These are phyloP conservation scores for Cotesia vestalis DNA, from an alignment of 1,140 invertebrate genomes.

Conservation along the genomic window DNA sequence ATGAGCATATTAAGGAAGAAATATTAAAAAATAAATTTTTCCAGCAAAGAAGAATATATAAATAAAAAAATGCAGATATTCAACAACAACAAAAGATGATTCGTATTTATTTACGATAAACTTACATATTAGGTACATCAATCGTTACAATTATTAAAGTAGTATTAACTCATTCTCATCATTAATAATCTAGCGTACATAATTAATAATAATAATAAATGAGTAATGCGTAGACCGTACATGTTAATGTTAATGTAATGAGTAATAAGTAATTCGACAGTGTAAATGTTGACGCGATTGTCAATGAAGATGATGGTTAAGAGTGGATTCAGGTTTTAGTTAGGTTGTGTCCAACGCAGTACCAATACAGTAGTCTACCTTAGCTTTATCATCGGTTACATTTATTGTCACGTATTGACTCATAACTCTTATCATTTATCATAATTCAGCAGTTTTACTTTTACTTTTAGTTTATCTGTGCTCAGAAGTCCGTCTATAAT, in stretches of 20 bases:
- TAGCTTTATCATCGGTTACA: constrained; percentile 6
- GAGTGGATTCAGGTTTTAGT: neutral
- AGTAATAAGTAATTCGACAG: neutral
- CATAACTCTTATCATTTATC: too few species aligned
- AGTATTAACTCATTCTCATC: constrained; percentile 18
- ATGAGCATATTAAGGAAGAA: too few species aligned
- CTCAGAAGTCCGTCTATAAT: neutral
- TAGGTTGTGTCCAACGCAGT: neutral
- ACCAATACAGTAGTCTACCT: too few species aligned
- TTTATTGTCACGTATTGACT: neutral
- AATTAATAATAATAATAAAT: neutral
- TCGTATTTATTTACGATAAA: constrained; percentile 36
- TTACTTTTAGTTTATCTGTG: too few species aligned
- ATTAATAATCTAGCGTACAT: constrained; percentile 2
- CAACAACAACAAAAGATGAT: constrained; percentile 38
- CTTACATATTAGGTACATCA: constrained; percentile 35
- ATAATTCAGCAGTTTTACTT: too few species aligned
- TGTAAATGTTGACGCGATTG: constrained; percentile 27
- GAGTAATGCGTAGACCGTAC: neutral
- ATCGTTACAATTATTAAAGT: constrained; percentile 32
- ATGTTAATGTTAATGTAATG: neutral
- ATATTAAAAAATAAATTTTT: too few species aligned
- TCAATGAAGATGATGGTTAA: constrained; percentile 26
- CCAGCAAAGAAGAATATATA: neutral
- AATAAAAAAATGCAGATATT: neutral